Evolutionary conservation across 2,797 vertebrate genomes (phyloP).

Genomic region (Phrynocephalus guinanensis): DNA sequence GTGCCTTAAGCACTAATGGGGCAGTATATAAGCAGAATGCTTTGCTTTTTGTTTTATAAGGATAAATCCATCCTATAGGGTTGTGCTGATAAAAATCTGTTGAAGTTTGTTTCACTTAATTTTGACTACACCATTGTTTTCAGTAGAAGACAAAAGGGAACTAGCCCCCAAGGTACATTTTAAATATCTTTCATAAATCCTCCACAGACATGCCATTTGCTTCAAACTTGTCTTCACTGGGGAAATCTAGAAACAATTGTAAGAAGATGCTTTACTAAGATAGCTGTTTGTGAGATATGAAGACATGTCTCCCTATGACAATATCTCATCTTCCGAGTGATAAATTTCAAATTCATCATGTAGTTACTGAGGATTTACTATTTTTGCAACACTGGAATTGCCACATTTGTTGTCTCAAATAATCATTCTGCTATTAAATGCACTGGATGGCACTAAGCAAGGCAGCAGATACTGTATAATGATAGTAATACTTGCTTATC

Average conservation of each 20-base stretch:
- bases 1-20: too few species aligned
- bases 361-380: background rate
- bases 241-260: background rate
- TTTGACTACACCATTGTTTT: background rate
- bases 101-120: background rate
- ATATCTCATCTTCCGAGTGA: background rate
- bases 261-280: background rate
- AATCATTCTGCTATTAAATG: background rate
- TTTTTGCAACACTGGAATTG: background rate
- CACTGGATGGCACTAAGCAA: background rate
- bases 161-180: background rate
- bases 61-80: background rate
- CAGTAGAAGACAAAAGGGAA: background rate
- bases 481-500: background rate
- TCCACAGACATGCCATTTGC: background rate
- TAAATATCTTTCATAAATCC: conserved; percentile 3
- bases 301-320: background rate
- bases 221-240: background rate
- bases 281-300: background rate
- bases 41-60: background rate
- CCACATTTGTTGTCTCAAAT: too few species aligned
- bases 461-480: too few species aligned
- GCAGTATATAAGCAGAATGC: too few species aligned
- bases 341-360: background rate
- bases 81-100: background rate